phyloP scores from a whole-genome alignment of 2,888 invertebrate genomes.

The Danaus chrysippus region DNA sequence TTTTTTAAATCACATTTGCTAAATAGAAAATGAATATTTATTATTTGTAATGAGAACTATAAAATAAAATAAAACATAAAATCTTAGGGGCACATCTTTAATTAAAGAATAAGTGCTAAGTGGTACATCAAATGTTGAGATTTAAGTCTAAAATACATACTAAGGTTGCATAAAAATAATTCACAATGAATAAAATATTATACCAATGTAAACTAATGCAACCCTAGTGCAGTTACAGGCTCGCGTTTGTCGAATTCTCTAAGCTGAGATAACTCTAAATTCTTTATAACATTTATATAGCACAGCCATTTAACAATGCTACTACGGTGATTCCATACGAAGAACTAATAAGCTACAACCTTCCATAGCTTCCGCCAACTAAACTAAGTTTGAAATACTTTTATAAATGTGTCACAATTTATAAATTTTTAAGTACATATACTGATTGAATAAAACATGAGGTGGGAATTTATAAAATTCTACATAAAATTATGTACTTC shows the following conservation, averaged over 20 bases:
- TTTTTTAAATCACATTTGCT: too few relatives aligned
- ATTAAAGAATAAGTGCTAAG: conserved; percentile 61
- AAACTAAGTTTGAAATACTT: conserved; percentile 52
- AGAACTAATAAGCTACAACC: conserved; percentile 39
- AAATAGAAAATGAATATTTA: too few relatives aligned
- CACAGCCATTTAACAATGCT: conserved; percentile 64
- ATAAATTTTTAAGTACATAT: too few relatives aligned
- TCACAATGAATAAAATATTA: conserved; percentile 8
- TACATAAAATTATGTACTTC: too few relatives aligned
- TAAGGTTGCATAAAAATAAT: conserved; percentile 41
- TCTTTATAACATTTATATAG: conserved; percentile 35
- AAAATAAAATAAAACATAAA: conserved; percentile 34
- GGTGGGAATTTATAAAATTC: too few relatives aligned
- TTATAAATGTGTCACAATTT: too few relatives aligned
- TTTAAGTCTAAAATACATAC: conserved; percentile 46
- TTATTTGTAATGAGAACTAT: not conserved
- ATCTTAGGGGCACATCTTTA: conserved; percentile 57
- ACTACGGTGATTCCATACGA: conserved; percentile 55
- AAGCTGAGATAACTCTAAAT: conserved; percentile 30
- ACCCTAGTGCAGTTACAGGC: conserved; percentile 19
- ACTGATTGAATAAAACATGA: too few relatives aligned
- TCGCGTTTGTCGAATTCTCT: conserved; percentile 22
- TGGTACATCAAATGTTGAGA: conserved; percentile 55
- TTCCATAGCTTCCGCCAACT: conserved; percentile 36
- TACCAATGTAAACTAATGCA: conserved; percentile 16